Base-by-base conservation (phyloP, 2,888 invertebrate genomes). In the Pseudanteris insignis region DNA sequence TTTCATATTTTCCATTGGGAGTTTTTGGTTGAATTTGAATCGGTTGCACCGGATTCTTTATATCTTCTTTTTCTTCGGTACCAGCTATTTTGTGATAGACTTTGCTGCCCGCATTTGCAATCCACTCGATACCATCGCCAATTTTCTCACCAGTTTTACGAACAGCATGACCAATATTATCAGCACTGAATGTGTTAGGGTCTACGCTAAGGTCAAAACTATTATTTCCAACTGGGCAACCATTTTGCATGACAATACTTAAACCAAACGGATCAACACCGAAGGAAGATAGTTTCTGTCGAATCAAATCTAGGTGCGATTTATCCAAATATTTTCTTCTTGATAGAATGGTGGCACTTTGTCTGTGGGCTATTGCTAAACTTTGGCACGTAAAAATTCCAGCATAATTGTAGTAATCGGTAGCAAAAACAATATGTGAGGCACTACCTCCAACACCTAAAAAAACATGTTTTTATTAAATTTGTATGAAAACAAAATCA, bases 341-440 rank as follows among this genome's bases (percentile, higher is more conserved):
- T 0, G 90, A 91, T n/a, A 91, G 82, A 63, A 95, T 91, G 41
- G 91, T 90, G 0, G 90, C 90, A 0, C 91, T 90, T 60, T 88
- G 86, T 2, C 91, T 83, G 77, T 92, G 88, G 0, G 88, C 88
- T 68, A 91, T 88, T 0, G 87, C 84, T 8, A 92, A 73, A 71
- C 87, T 89, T 78, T 92, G 91, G 70, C 92, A 92, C 0, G 90
- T 89, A 79, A 89, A 92, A 38, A 92, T 83, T 0, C 87, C 90
- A 0, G 91, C 91, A 72, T 89, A 91, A 0, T 83, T 86, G 0
- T 81, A 81, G 74, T 92, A 92, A 73, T 92, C 91, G 0, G 91
- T 90, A 67, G 85, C 83, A 69, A 91, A 84, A 0, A 92, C 84
- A 0, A 88, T 87, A 79, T 90, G 92, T 38, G 86, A 86, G 0